phyloP scores from a whole-genome alignment of 64 coral and sea anemone genomes.

The Porites lutea region DNA sequence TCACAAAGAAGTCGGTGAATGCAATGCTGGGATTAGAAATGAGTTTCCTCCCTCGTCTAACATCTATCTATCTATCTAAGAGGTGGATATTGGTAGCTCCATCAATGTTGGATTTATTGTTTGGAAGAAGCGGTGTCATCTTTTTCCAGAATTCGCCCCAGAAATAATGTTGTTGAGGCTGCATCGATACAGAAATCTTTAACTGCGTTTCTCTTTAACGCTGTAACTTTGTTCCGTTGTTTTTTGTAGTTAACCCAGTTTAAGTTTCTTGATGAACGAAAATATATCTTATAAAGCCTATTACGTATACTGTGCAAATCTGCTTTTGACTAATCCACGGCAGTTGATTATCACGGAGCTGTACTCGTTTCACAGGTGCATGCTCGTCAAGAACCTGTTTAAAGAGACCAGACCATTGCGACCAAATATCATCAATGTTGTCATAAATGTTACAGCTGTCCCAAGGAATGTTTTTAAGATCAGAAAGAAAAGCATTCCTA shows the following conservation, averaged over 20 bases:
- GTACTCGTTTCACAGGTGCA: constrained; percentile 24
- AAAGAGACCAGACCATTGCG: constrained; percentile 36
- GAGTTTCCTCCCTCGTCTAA: too few species aligned
- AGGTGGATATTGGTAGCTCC: background rate
- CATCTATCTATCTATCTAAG: too few species aligned
- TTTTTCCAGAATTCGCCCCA: constrained; percentile 63
- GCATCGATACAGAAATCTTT: constrained; percentile 55
- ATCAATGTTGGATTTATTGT: background rate
- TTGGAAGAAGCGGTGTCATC: constrained; percentile 60
- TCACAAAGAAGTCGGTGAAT: too few species aligned
- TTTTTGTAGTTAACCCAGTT: constrained; percentile 51
- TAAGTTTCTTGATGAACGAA: constrained; percentile 14
- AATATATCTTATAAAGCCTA: constrained; percentile 60
- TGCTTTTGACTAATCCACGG: constrained; percentile 46
- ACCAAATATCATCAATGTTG: constrained; percentile 61
- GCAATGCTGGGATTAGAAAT: too few species aligned
- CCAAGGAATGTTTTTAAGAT: too few species aligned
- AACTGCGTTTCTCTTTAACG: constrained; percentile 56
- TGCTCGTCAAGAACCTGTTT: constrained; percentile 56
- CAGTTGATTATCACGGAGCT: constrained; percentile 44
- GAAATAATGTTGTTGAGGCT: constrained; percentile 1
- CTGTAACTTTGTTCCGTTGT: constrained; percentile 56
- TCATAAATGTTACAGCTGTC: constrained; percentile 1
- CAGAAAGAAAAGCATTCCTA: too few species aligned
- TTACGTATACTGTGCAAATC: constrained; percentile 13